Base-by-base conservation (phyloP, 2,888 invertebrate species). In the Imbricaverruca yamaguchii region DNA sequence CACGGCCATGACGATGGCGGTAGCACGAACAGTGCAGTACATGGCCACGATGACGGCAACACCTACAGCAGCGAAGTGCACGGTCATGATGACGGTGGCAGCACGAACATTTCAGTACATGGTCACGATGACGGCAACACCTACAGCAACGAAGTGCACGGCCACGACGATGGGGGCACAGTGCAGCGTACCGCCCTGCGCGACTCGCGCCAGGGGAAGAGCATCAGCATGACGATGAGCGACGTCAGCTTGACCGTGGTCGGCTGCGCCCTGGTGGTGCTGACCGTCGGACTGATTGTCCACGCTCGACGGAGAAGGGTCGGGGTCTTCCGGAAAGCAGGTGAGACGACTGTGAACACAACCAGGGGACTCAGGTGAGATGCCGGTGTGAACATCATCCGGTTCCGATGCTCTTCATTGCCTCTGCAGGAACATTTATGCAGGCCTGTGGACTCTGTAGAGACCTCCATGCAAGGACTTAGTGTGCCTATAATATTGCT, bases 11-110 rank as follows among this genome's bases (percentile, higher is more conserved):
- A 67, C 7, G 65, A 67, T 7, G 65, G 65, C 3, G 65, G 18
- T n/a, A n/a, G 10, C 65, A 21, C n/a, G n/a, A 67, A 39, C 39
- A 39, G 39, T 39, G 39, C 39, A 39, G 65, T 67, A 10, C 65
- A 67, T n/a, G 65, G 65, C 10, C 65, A 67, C 23, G 65, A 67
- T 67, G 65, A 77, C n/a, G 77, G 77, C 15, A 55, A 77, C 55
- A 57, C 55, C 6, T n/a, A 78, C 56, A 11, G 53, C 15, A 53
- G 69, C 18, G 39, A 39, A 6, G 69, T 69, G 15, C 69, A 69
- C 15, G 69, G 69, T 23, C 69, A 69, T 39, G 69, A 69, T 53
- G 69, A 69, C n/a, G 39, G 59, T 59, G 59, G 59, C 7, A 15
- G 59, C 59, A 59, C 12, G 12, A 15, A 15, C 59, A 59, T 2